These are phyloP conservation scores for Chouioia cunea DNA, from an alignment of 2,888 invertebrate species.

Conservation along the genomic window DNA sequence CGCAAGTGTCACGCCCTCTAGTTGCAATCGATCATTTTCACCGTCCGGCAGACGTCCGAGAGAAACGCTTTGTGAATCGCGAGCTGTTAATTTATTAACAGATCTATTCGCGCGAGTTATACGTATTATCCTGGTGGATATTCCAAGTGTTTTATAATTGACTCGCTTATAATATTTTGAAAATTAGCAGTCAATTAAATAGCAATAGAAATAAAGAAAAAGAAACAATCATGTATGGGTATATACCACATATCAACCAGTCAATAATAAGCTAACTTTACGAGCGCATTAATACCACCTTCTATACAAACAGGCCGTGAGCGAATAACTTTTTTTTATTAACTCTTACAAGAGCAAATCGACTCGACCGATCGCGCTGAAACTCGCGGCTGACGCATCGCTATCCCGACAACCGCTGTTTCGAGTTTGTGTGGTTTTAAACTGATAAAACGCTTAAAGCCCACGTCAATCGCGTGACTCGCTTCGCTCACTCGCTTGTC, in stretches of 20 bases:
- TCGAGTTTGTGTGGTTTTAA: constrained; percentile 49
- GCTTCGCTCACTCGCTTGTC: too few species aligned
- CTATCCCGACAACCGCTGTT: constrained; percentile 47
- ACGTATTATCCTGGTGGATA: constrained; percentile 49
- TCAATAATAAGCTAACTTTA: constrained; percentile 16
- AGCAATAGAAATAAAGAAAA: too few species aligned
- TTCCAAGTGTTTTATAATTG: constrained; percentile 49
- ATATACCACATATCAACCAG: background rate
- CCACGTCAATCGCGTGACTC: constrained; percentile 18
- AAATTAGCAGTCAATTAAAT: too few species aligned
- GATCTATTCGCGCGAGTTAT: constrained; percentile 27
- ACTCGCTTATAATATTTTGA: too few species aligned
- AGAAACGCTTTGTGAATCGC: constrained; percentile 46
- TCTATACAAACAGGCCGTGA: background rate
- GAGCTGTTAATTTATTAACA: constrained; percentile 43
- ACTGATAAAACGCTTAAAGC: constrained; percentile 50
- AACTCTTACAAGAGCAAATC: constrained; percentile 31
- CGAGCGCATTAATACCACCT: constrained; percentile 14
- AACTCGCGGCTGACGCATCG: constrained; percentile 31
- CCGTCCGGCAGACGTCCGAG: constrained; percentile 43
- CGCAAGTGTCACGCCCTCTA: constrained; percentile 54
- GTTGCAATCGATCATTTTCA: constrained; percentile 55
- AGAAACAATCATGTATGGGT: too few species aligned
- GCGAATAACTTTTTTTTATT: constrained; percentile 23
- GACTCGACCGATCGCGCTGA: constrained; percentile 6